phyloP scores from a whole-genome alignment of 2,888 invertebrate species.

The Leucophenga montana region DNA sequence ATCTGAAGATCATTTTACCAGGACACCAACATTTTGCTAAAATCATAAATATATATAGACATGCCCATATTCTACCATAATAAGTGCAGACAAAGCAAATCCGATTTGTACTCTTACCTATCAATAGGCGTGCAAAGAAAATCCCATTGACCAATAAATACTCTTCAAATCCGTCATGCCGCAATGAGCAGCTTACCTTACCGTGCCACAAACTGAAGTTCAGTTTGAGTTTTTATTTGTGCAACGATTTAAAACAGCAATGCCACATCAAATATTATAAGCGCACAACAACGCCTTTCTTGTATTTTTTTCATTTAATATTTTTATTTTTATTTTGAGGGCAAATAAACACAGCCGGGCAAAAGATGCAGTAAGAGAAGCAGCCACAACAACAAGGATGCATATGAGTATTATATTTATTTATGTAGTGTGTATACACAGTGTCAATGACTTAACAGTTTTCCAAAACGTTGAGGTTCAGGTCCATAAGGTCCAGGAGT shows the following conservation, averaged over 20 bases:
- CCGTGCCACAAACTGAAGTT: too few species aligned
- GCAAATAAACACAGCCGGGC: conserved; percentile 38
- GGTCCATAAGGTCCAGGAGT: conserved; percentile 5
- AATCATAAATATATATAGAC: too few species aligned
- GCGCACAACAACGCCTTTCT: conserved; percentile 56
- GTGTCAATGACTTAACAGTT: conserved; percentile 67
- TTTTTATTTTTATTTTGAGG: too few species aligned
- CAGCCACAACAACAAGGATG: conserved; percentile 27
- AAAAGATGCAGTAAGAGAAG: conserved; percentile 44
- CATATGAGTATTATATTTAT: neutral
- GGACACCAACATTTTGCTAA: too few species aligned
- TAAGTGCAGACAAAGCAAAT: too few species aligned
- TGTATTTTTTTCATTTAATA: neutral
- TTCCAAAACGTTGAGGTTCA: conserved; percentile 53
- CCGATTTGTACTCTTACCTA: too few species aligned
- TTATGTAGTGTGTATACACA: neutral
- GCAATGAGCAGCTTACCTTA: too few species aligned
- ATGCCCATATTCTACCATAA: too few species aligned
- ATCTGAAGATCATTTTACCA: too few species aligned
- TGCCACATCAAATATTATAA: conserved; percentile 60
- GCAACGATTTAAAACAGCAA: conserved; percentile 46
- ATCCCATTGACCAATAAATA: too few species aligned
- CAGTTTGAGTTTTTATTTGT: conserved; percentile 43
- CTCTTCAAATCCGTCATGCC: too few species aligned
- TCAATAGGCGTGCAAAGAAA: too few species aligned